Conservation (phyloP, 1,140 invertebrate species). For the Brachionus sp. region DNA sequence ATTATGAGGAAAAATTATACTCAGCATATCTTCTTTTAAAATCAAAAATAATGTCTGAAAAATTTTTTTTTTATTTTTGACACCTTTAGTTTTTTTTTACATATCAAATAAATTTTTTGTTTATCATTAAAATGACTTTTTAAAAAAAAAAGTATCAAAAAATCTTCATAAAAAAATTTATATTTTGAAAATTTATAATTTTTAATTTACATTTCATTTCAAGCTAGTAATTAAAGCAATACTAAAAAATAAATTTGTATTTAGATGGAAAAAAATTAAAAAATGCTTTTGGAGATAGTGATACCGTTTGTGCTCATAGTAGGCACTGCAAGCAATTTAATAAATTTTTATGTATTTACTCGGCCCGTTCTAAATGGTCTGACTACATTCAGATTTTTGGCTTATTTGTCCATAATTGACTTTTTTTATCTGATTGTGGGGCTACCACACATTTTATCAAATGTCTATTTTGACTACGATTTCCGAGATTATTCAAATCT, state of each 20-base stretch:
- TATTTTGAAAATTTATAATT: too few relatives aligned
- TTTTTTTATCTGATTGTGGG: constrained; percentile 17
- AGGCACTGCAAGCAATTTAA: not conserved
- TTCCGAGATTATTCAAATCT: constrained; percentile 16
- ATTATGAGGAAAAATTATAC: not conserved
- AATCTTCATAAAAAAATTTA: too few relatives aligned
- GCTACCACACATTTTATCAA: not conserved
- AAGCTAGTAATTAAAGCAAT: not conserved
- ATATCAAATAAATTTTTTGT: too few relatives aligned
- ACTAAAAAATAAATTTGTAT: not conserved
- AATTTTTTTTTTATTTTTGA: too few relatives aligned
- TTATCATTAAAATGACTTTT: too few relatives aligned
- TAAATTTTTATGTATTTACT: constrained; percentile 34
- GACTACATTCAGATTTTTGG: constrained; percentile 41
- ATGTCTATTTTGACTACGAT: constrained; percentile 34
- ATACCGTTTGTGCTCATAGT: constrained; percentile 4
- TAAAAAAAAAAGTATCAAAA: too few relatives aligned
- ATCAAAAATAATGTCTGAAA: too few relatives aligned
- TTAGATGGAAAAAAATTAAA: constrained; percentile 10
- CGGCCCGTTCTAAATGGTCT: not conserved
- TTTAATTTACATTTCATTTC: too few relatives aligned
- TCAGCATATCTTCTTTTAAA: too few relatives aligned
- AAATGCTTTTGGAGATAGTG: constrained; percentile 25
- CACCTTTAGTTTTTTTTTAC: too few relatives aligned
- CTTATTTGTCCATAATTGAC: constrained; percentile 38